phyloP scores from a whole-genome alignment of 2,888 invertebrate genomes.

The Glaucopsyche alexis region DNA sequence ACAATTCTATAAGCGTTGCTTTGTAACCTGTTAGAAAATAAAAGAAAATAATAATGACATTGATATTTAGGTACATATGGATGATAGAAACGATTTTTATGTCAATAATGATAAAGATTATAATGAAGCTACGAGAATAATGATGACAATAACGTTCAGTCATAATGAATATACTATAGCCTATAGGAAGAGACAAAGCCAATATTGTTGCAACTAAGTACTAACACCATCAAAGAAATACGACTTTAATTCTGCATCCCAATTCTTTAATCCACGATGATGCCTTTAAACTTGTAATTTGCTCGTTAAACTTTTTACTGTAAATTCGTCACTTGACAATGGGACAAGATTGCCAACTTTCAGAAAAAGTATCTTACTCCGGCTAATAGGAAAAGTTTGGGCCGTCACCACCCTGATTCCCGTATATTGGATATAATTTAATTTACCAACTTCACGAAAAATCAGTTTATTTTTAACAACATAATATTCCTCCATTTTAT shows the following conservation, averaged over 20 bases:
- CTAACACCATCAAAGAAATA: too few species aligned
- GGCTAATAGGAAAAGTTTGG: slow-evolving; percentile 58
- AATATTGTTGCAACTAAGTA: too few species aligned
- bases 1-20: too few species aligned
- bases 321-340: slow-evolving; percentile 55
- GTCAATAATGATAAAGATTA: too few species aligned
- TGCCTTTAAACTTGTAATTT: slow-evolving; percentile 22
- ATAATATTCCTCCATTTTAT: too few species aligned
- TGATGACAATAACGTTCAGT: neutral
- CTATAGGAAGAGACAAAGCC: too few species aligned
- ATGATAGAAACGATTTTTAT: neutral
- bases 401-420: slow-evolving; percentile 40
- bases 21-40: too few species aligned
- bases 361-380: slow-evolving; percentile 50
- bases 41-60: neutral
- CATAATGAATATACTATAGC: too few species aligned
- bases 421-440: slow-evolving; percentile 20
- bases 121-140: neutral
- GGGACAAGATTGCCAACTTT: slow-evolving; percentile 54
- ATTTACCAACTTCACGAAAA: slow-evolving; percentile 5
- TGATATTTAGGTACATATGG: neutral
- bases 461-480: slow-evolving; percentile 4
- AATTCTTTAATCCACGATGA: neutral
- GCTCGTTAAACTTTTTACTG: slow-evolving; percentile 24
- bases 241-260: neutral